phyloP scores from a whole-genome alignment of 2,888 invertebrate genomes.

The Pterobdella sp. region DNA sequence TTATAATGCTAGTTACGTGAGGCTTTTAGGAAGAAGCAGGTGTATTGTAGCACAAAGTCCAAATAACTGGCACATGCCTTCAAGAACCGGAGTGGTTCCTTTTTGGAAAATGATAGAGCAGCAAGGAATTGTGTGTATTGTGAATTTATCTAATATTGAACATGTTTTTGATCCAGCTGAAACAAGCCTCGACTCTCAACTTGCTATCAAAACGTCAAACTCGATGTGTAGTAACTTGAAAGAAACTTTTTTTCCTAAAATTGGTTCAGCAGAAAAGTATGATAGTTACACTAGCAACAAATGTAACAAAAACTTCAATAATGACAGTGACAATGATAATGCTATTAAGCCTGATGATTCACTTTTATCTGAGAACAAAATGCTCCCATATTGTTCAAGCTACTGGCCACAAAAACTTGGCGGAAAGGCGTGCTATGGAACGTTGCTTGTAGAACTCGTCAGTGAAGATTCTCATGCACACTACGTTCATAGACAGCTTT shows the following conservation, averaged over 20 bases:
- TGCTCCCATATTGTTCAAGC: background rate
- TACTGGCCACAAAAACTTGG: slow-evolving; percentile 19
- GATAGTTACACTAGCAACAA: too few species aligned
- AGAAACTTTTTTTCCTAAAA: background rate
- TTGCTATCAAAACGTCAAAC: background rate
- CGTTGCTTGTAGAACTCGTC: slow-evolving; percentile 14
- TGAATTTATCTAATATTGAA: slow-evolving; percentile 32
- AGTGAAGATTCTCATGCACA: slow-evolving; percentile 7
- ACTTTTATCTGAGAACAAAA: background rate
- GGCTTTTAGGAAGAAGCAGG: slow-evolving; percentile 13
- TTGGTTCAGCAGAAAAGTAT: too few species aligned
- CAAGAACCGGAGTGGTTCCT: slow-evolving; percentile 17
- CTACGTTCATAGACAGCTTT: slow-evolving; percentile 13
- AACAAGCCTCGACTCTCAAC: background rate
- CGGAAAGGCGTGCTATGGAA: background rate
- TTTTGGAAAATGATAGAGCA: slow-evolving; percentile 38
- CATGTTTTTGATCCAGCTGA: background rate
- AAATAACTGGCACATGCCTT: background rate
- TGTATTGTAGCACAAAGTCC: slow-evolving; percentile 37
- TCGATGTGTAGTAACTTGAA: background rate
- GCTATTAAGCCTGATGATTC: too few species aligned
- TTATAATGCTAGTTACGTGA: slow-evolving; percentile 37
- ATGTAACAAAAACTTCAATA: background rate
- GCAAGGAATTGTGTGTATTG: slow-evolving; percentile 29
- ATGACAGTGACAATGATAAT: background rate